phyloP scores from a whole-genome alignment of 2,113 vertebrate genomes.

The Oryctolagus cuniculus region DNA sequence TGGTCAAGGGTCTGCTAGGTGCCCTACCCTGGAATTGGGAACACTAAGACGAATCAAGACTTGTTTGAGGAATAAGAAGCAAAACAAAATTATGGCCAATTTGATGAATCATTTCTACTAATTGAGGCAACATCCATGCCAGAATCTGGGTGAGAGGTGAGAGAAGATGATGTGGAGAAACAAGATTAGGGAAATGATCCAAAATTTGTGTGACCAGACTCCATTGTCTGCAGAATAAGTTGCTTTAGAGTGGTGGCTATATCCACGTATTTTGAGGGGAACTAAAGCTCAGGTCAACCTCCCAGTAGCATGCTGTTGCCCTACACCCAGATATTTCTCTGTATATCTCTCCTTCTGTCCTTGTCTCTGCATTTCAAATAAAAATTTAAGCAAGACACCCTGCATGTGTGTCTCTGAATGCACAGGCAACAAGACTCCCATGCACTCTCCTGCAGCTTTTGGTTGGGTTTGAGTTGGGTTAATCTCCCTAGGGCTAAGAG shows the following conservation, averaged over 20 bases:
- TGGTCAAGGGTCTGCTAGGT: background rate
- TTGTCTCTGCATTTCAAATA: too few species aligned
- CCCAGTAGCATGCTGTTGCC: background rate
- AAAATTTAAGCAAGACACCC: background rate
- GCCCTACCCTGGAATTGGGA: background rate
- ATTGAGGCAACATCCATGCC: background rate
- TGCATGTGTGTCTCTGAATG: background rate
- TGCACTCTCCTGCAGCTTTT: background rate
- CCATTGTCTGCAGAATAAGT: background rate
- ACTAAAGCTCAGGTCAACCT: background rate
- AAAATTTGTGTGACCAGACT: background rate
- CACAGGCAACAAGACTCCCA: rapidly evolving
- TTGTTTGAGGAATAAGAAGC: background rate
- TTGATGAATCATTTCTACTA: background rate
- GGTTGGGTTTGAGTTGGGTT: background rate
- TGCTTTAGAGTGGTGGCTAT: background rate
- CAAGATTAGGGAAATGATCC: background rate
- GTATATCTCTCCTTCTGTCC: background rate
- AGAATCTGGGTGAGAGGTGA: background rate
- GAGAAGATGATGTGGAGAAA: background rate
- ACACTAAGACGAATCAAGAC: background rate
- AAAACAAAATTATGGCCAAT: background rate
- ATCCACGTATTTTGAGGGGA: background rate
- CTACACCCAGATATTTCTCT: rapidly evolving
- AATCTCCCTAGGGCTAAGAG: background rate